Evolutionary conservation across 2,113 vertebrate species (phyloP).

Genomic region (Falcunculus frontatus): DNA sequence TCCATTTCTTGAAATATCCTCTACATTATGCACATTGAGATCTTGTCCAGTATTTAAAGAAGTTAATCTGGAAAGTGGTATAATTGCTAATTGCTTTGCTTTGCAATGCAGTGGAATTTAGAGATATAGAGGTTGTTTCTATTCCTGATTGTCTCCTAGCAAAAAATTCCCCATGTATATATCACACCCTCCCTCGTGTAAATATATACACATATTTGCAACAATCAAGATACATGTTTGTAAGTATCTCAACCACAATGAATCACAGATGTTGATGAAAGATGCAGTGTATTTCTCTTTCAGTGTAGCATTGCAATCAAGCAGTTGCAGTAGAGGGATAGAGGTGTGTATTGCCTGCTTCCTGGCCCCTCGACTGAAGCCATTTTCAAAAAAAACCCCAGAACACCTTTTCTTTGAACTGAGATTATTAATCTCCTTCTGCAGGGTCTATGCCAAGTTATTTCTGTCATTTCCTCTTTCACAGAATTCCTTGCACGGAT

Average conservation of each 20-base stretch:
- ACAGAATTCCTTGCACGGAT: neutral
- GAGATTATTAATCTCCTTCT: neutral
- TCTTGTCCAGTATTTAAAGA: neutral
- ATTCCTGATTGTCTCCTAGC: neutral
- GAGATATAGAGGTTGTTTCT: neutral
- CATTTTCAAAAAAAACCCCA: neutral
- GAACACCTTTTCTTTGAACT: neutral
- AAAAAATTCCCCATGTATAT: neutral
- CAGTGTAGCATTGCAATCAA: neutral
- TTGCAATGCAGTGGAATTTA: neutral
- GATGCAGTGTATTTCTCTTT: slow-evolving; percentile 22
- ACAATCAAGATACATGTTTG: neutral
- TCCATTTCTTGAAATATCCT: neutral
- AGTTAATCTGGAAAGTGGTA: neutral
- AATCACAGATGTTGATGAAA: slow-evolving; percentile 17
- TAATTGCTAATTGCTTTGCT: neutral
- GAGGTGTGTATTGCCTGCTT: neutral
- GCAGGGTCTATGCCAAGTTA: neutral
- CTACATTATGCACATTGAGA: accelerated
- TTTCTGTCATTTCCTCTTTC: neutral
- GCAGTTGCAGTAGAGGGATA: neutral
- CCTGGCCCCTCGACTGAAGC: neutral
- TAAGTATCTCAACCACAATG: neutral
- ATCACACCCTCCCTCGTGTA: neutral
- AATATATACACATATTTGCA: neutral